Conservation (phyloP, 2,113 vertebrate genomes). For the Sceloporus undulatus region DNA sequence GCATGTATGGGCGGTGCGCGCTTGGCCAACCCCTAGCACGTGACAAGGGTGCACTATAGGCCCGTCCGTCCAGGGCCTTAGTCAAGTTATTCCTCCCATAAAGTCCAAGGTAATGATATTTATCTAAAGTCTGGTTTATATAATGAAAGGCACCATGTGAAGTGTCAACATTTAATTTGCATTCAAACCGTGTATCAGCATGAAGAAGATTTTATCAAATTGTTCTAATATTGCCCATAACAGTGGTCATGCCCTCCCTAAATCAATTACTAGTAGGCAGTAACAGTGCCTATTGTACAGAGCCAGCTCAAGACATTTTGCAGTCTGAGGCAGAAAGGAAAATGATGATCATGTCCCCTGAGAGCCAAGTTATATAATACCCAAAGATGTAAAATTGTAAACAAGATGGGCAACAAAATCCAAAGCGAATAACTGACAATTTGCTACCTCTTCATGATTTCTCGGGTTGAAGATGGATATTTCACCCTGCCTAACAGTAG, state of each 20-base stretch:
- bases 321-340: background rate
- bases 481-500: background rate
- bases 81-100: background rate
- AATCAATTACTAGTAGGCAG: background rate
- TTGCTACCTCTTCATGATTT: background rate
- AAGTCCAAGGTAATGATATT: no score
- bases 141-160: background rate
- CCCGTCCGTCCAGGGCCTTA: no score
- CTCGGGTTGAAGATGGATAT: no score
- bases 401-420: no score
- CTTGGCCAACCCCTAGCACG: no score
- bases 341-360: background rate
- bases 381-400: no score
- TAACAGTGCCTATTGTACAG: background rate
- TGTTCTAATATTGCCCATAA: background rate
- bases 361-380: background rate
- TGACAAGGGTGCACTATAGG: no score
- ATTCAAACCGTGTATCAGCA: background rate
- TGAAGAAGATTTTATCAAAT: background rate
- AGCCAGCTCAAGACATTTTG: background rate
- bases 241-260: background rate
- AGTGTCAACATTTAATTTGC: background rate
- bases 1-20: no score
- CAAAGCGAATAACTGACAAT: no score
- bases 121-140: background rate